phyloP scores from a whole-genome alignment of 2,113 vertebrate species.

The Indicator maculatus region DNA sequence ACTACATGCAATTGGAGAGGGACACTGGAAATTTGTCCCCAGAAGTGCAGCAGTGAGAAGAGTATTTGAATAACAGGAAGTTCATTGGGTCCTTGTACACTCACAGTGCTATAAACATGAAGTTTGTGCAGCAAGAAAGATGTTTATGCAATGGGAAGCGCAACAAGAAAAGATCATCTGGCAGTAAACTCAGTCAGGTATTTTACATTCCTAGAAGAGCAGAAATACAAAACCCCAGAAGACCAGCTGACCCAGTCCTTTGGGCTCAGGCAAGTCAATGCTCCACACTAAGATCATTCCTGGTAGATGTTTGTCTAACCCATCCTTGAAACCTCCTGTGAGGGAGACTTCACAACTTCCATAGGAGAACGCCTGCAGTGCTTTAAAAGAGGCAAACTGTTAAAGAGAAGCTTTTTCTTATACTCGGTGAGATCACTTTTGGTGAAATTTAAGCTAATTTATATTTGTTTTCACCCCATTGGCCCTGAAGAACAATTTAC shows the following conservation, averaged over 20 bases:
- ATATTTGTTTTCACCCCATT: background rate
- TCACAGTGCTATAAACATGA: background rate
- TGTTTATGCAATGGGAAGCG: background rate
- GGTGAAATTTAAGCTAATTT: background rate
- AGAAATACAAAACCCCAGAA: background rate
- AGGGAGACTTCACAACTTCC: background rate
- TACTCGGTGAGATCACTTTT: background rate
- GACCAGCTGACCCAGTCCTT: background rate
- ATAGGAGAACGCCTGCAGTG: background rate
- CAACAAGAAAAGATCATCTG: background rate
- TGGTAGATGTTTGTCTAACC: background rate
- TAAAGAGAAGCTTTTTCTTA: background rate
- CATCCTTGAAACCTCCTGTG: background rate
- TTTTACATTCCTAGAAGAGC: background rate
- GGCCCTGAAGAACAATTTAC: background rate
- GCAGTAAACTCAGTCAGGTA: background rate
- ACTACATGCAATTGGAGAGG: background rate
- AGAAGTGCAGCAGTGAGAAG: background rate
- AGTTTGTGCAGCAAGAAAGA: background rate
- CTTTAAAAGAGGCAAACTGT: background rate
- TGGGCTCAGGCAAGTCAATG: background rate
- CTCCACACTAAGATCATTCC: background rate
- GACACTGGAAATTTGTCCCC: background rate
- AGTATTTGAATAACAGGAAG: background rate
- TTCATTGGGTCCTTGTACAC: background rate